Evolutionary conservation across 2,888 invertebrate species (phyloP), one percentile per base, ranked within the genome.

Genomic region (Ditula angustiorana): DNA sequence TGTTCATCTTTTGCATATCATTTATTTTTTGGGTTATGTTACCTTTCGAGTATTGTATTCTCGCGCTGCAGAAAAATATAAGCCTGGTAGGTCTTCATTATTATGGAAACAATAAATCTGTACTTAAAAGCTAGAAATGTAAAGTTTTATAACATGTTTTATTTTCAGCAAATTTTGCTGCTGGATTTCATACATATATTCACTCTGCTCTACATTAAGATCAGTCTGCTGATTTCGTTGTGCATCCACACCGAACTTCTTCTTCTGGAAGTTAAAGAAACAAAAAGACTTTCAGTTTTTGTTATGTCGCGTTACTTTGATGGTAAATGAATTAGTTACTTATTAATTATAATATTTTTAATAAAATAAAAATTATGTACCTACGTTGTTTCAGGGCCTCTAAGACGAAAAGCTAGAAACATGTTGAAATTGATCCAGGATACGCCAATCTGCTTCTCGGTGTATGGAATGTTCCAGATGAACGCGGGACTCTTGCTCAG

Each of bases 381-480:
- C 23, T 23, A 46, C 13, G 10, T n/a, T 19, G 1, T 50, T 59
- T 21, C 59, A 59, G 59, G 59, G 5, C 26, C 37, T 2, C 26
- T 86, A 16, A 70, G 58, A 11, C 26, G 16, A 19, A 59, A 59
- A 59, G 37, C 37, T 11, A 59, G 50, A 28, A 49, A 50, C 50
- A 60, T 60, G 41, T 11, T 60, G 8, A 41, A 60, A 13, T n/a
- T 52, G 11, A 41, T 60, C 53, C 82, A 87, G 52, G 82, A 85
- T 35, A 78, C 74, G 2, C 84, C 88, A 1, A 85, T 85, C 0
- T 69, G 71, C 11, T 69, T 71, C 30, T 69, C 69, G 0, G 59
- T 71, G 1, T 71, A 71, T 55, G 71, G 67, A 26, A 71, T 73
- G 71, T 72, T 69, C 61, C 44, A 65, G 0, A 41, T 71, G 55